These are phyloP conservation scores for Anagyrus pseudococci DNA, from an alignment of 2,888 invertebrate genomes.

Conservation along the genomic window DNA sequence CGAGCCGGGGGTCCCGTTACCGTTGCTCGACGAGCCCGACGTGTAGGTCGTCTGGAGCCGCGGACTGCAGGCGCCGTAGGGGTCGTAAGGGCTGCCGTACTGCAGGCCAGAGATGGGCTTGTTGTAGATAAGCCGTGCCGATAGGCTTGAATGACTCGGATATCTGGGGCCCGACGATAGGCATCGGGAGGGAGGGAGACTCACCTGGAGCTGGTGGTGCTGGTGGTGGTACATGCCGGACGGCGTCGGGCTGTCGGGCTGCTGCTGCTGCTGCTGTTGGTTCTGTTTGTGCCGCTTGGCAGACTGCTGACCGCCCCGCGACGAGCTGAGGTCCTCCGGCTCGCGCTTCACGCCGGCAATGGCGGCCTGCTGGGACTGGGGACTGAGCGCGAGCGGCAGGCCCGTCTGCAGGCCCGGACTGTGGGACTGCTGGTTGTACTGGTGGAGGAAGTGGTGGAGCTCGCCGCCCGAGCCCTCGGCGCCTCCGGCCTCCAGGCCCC, in stretches of 20 bases:
- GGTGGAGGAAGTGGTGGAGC: constrained; percentile 60
- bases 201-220: constrained; percentile 59
- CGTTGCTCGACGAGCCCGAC: constrained; percentile 47
- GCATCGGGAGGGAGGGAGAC: too few relatives aligned
- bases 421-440: constrained; percentile 55
- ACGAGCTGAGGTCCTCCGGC: constrained; percentile 78
- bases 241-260: constrained; percentile 59
- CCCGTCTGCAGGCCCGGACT: constrained; percentile 65
- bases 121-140: too few relatives aligned
- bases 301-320: constrained; percentile 48
- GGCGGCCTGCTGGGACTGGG: constrained; percentile 55
- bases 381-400: constrained; percentile 58
- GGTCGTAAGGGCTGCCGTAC: constrained; percentile 59
- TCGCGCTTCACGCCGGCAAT: constrained; percentile 73
- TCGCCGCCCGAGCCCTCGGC: constrained; percentile 64
- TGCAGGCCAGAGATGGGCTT: too few relatives aligned
- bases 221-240: constrained; percentile 60
- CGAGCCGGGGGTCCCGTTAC: constrained; percentile 42
- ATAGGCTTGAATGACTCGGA: too few relatives aligned
- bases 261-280: too few relatives aligned
- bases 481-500: constrained; percentile 55
- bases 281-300: constrained; percentile 56
- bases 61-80: constrained; percentile 57
- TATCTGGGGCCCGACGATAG: too few relatives aligned
- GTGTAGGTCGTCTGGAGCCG: constrained; percentile 56